Evolutionary conservation across 2,113 vertebrate genomes (phyloP), one percentile per base, ranked within the genome.

Genomic region (Gnathonemus longibarbis): DNA sequence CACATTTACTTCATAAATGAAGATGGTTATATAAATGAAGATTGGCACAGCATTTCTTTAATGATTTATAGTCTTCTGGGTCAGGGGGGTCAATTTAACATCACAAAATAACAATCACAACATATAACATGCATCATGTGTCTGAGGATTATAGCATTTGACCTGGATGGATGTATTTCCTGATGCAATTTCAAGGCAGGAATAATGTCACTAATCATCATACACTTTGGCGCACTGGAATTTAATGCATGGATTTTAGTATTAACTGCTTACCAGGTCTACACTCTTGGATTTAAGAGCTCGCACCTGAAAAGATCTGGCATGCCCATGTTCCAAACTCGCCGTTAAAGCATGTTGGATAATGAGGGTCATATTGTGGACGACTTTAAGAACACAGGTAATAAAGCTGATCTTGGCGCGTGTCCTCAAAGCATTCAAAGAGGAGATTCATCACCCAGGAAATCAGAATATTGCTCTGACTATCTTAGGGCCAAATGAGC

Each of bases 371-470:
- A 52, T 49, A 87, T 35, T 53, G 3, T 52, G 49, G n/a, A 52
- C 13, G 15, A 87, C 49, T 24, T 53, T n/a, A 17, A 46, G 49
- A 46, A 50, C 24, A 35, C 39, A 53, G 45, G 85, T 35, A 31
- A 87, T 52, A 31, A 52, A 50, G 85, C 21, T 87, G 24, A 52
- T 52, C 5, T 50, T 53, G 39, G 80, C 3, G 39, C 3, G 5
- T 88, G 45, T 70, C 62, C 66, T 49, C 62, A n/a, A 10, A 49
- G 35, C 21, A 46, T 24, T 45, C 90, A 91, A 48, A 88, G 91
- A 89, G 88, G 87, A 91, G 91, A 92, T 92, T 92, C 90, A 93
- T 93, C 90, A 92, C 91, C 50, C 88, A 62, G 90, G 53, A 93
- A 92, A 92, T 90, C 89, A 70, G 90, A 88, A 90, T 87, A 91